These are phyloP conservation scores for Pristiophorus japonicus DNA, from an alignment of 2,113 vertebrate species.

Conservation along the genomic window DNA sequence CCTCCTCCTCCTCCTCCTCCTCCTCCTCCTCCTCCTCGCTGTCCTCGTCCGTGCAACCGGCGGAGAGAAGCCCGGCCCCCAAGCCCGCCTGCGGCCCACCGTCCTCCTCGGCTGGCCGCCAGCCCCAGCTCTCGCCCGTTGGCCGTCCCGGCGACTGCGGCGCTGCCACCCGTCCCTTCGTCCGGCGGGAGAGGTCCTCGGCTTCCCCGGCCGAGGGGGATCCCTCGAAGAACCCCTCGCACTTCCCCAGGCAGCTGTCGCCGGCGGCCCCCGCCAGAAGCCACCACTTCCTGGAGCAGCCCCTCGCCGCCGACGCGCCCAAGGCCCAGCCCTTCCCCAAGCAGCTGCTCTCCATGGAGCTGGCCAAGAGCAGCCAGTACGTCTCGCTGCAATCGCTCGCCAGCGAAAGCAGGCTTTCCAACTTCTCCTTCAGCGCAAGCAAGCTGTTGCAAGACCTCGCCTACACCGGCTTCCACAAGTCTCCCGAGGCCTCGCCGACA, in stretches of 20 bases:
- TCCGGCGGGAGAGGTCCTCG: not conserved
- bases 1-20: not conserved
- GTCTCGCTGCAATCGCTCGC: not conserved
- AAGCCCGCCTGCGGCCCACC: not conserved
- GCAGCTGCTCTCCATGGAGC: not conserved
- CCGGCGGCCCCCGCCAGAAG: not conserved
- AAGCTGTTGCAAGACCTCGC: constrained; percentile 93
- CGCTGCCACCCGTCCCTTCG: not conserved
- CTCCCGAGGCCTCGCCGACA: constrained; percentile 55
- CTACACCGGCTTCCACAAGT: constrained; percentile 72
- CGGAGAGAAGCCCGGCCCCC: not conserved
- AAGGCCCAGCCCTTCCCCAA: not conserved
- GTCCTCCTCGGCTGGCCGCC: too few species aligned
- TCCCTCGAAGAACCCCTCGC: not conserved
- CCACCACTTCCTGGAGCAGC: not conserved
- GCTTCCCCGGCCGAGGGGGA: not conserved
- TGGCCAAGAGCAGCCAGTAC: not conserved
- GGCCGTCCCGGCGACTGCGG: not conserved
- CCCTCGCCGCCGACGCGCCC: not conserved
- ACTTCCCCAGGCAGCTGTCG: not conserved
- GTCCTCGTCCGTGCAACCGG: not conserved
- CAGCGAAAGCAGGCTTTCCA: not conserved
- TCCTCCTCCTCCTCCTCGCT: not conserved
- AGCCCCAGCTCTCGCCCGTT: not conserved
- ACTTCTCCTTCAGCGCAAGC: constrained; percentile 80